phyloP scores from a whole-genome alignment of 2,888 invertebrate species.

The Drosophila heteroneura region DNA sequence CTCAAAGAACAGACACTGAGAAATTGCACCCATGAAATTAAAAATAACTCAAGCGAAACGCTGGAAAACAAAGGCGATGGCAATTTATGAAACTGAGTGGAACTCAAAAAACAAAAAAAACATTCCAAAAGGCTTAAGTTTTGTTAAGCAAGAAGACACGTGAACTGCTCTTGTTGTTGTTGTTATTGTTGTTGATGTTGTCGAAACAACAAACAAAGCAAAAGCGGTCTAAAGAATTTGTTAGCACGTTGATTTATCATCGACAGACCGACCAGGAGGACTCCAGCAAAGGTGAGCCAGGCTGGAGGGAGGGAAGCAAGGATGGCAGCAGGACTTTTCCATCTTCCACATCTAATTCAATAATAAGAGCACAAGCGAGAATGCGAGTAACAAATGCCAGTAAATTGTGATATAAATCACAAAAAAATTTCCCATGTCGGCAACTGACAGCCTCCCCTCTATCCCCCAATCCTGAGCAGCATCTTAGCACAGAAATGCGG shows the following conservation, averaged over 20 bases:
- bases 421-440: conserved; percentile 58
- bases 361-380: conserved; percentile 43
- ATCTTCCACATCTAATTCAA: conserved; percentile 65
- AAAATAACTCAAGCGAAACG: conserved; percentile 79
- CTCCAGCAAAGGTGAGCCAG: conserved; percentile 33
- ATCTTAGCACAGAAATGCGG: conserved; percentile 7
- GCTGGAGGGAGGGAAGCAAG: neutral
- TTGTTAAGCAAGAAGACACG: conserved; percentile 50
- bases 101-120: conserved; percentile 23
- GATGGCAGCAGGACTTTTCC: neutral
- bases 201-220: conserved; percentile 48
- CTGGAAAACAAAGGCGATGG: conserved; percentile 68
- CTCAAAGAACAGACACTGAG: conserved; percentile 71
- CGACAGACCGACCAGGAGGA: conserved; percentile 46
- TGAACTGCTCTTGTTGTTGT: conserved; percentile 23
- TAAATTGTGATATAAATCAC: conserved; percentile 80
- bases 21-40: conserved; percentile 78
- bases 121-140: conserved; percentile 69
- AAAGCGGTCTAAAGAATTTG: conserved; percentile 53
- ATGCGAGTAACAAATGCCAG: conserved; percentile 63
- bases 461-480: neutral
- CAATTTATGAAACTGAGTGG: conserved; percentile 73
- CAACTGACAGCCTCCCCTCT: conserved; percentile 52
- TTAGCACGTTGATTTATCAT: conserved; percentile 74
- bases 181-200: conserved; percentile 21